Evolutionary conservation across 2,888 invertebrate genomes (phyloP), one percentile per base, ranked within the genome.

Genomic region (Sthenelais limicola): DNA sequence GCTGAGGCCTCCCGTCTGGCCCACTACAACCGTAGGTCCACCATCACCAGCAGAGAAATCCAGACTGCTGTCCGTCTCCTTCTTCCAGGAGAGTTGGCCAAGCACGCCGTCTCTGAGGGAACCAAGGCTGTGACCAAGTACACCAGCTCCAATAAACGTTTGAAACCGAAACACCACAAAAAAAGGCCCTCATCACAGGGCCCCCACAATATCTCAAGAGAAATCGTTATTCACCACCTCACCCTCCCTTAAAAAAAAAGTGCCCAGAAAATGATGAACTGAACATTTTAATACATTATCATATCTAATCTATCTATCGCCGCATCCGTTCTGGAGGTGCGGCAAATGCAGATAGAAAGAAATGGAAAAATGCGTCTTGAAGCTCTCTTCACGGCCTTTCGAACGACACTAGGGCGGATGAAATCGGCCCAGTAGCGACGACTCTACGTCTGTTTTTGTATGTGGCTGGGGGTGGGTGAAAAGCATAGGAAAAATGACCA

Each of bases 41-140:
- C 81, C 73, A 77, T 78, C 73, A 91, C 91, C 0, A 91, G 91
- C 76, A 89, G 92, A 71, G 93, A 94, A 78, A 90, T 94, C 15
- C 92, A 93, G 81, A 91, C 92, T 0, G 92, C 92, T 0, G 91
- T 92, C 0, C 90, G 91, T 51, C 88, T 93, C 0, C 81, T 93
- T 0, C 86, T 93, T 3, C 93, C 93, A 0, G 93, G 92, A 5
- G 93, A 94, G 82, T 84, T 94, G 73, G 91, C 92, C 0, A 92
- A 92, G 75, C 93, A 93, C 84, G 92, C 93, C 0, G 91, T 82
- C 43, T 75, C 73, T 47, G 81, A 81, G 68, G 80, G 81, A 52
- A 82, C 82, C 66, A 82, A 82, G 73, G 81, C 77, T 21, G 81
- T 82, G 33, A 82, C 82, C 71, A 82, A 82, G 74, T 82, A 82